A percentile compares a stretch with the other conserved stretches of the same genome.
These are phyloP conservation scores for Chaetorhynchus papuensis DNA, from an alignment of 2,113 vertebrate species.

Conservation along the genomic window DNA sequence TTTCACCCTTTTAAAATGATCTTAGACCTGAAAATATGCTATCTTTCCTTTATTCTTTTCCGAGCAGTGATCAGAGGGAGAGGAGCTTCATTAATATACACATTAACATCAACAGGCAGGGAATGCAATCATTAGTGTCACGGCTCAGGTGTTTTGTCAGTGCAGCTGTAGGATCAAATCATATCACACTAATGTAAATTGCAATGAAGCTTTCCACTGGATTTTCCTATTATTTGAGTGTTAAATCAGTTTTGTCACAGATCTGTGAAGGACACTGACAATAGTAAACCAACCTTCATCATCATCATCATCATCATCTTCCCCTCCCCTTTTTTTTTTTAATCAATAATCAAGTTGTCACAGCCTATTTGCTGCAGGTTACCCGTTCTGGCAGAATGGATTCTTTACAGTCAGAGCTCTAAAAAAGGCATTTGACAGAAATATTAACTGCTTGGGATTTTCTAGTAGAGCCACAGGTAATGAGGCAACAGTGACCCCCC, in stretches of 20 bases:
- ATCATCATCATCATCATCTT: not conserved
- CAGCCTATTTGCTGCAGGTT: not conserved
- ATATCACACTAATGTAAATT: constrained; percentile 11
- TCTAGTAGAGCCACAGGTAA: not conserved
- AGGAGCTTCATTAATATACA: not conserved
- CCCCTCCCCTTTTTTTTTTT: not conserved
- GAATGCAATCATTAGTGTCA: constrained; percentile 28
- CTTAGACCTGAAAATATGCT: not conserved
- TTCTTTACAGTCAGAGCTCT: not conserved
- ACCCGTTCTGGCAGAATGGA: not conserved
- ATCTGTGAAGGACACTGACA: not conserved
- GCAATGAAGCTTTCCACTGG: not conserved
- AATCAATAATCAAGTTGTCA: not conserved
- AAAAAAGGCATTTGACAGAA: not conserved
- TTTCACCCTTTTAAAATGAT: not conserved
- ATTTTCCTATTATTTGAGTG: not conserved
- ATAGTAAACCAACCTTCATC: not conserved
- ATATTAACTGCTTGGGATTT: not conserved
- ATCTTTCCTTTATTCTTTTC: not conserved
- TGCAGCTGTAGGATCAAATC: constrained; percentile 31
- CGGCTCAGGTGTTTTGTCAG: constrained; percentile 34
- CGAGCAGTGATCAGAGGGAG: not conserved
- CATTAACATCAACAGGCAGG: constrained; percentile 6
- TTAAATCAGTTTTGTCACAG: constrained; percentile 17
- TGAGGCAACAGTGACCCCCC: not conserved